Percentiles rank a stretch among this genome's conserved stretches.
Conservation (phyloP, 37 sponge, comb jelly and placozoan species). For the Spongilla lacustris region DNA sequence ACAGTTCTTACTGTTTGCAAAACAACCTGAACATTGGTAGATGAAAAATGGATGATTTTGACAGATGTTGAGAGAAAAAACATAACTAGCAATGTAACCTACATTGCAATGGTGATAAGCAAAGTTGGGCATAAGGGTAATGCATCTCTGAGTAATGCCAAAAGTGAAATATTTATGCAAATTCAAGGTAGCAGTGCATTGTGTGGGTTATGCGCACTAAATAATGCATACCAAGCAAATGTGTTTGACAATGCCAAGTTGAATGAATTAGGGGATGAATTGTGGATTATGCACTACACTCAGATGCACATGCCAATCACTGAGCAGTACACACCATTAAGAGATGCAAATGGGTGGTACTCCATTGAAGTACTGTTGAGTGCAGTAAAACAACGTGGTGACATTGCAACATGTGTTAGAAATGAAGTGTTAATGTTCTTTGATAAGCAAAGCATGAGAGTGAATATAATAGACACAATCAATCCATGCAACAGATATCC, state of each 20-base stretch:
- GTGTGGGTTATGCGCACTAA: not conserved
- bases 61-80: not conserved
- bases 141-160: not conserved
- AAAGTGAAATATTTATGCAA: constrained; percentile 1
- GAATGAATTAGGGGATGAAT: not conserved
- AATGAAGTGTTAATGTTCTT: not conserved
- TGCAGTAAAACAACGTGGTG: not conserved
- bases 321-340: not conserved
- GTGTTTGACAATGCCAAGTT: not conserved
- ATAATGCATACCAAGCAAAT: not conserved
- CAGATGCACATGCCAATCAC: not conserved
- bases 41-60: not conserved
- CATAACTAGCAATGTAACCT: not conserved
- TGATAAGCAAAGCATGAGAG: not conserved
- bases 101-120: not conserved
- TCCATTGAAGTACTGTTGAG: not conserved
- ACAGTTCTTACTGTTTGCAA: not conserved
- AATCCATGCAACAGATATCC: not conserved
- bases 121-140: not conserved
- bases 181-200: not conserved
- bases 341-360: not conserved
- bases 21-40: not conserved
- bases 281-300: not conserved
- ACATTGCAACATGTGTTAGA: not conserved
- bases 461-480: not conserved